Percentiles rank a stretch among this genome's conserved stretches.
Evolutionary conservation across 1,140 invertebrate species (phyloP).

Genomic region (Lucilia sericata): DNA sequence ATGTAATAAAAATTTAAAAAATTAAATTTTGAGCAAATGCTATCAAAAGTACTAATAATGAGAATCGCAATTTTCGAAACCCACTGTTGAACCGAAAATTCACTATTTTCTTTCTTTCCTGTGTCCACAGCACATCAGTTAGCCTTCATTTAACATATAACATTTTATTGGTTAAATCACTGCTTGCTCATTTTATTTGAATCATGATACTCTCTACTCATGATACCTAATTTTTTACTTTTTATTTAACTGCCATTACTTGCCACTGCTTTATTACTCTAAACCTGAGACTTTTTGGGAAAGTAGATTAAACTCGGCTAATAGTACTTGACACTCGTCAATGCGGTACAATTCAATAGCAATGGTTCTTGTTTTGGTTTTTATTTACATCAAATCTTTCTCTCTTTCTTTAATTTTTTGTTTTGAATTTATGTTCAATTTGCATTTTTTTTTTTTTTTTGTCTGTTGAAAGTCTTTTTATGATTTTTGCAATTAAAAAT

Average conservation of each 20-base stretch:
- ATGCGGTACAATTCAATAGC: not conserved
- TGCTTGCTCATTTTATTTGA: not conserved
- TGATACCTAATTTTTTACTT: not conserved
- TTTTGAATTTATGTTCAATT: too few species aligned
- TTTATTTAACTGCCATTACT: not conserved
- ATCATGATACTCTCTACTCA: not conserved
- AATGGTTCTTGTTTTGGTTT: not conserved
- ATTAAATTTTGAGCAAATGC: too few species aligned
- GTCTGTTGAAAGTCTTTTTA: not conserved
- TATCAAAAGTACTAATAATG: too few species aligned
- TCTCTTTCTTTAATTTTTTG: too few species aligned
- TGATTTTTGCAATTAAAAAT: conserved; percentile 6
- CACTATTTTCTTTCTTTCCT: too few species aligned
- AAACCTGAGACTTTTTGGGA: not conserved
- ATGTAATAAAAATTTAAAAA: too few species aligned
- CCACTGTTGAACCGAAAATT: too few species aligned
- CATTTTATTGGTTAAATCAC: too few species aligned
- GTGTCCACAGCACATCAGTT: too few species aligned
- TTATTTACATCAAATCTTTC: not conserved
- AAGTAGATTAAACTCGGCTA: not conserved
- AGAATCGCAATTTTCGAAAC: too few species aligned
- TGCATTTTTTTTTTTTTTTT: not conserved
- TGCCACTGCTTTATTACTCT: not conserved
- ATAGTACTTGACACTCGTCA: not conserved
- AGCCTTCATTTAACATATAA: too few species aligned